phyloP scores from a whole-genome alignment of 2,113 vertebrate species.

The Psilopogon haemacephalus region DNA sequence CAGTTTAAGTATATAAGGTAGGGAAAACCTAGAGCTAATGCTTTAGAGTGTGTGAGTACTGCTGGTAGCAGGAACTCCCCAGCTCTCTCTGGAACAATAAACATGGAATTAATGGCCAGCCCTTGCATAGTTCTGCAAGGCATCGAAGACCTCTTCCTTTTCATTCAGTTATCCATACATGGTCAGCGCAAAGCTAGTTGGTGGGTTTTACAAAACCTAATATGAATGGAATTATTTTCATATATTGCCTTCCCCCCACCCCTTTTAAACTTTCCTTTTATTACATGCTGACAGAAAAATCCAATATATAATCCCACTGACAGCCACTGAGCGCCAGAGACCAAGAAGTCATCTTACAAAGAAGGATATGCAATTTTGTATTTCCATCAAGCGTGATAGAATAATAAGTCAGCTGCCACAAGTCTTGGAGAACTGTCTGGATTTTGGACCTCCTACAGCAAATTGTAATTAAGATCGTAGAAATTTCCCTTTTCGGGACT shows the following conservation, averaged over 20 bases:
- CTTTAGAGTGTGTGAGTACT: background rate
- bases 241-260: slow-evolving; percentile 15
- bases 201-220: slow-evolving; percentile 55
- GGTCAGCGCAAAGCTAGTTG: slow-evolving; percentile 9
- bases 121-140: background rate
- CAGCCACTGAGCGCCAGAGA: background rate
- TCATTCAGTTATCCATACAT: slow-evolving; percentile 49
- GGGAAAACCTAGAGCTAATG: background rate
- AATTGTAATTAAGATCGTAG: slow-evolving; percentile 47
- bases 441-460: slow-evolving; percentile 42
- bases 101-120: slow-evolving; percentile 41
- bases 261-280: slow-evolving; percentile 30
- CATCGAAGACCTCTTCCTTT: slow-evolving; percentile 26
- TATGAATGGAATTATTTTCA: slow-evolving; percentile 63
- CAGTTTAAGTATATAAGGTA: background rate
- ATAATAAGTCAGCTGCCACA: slow-evolving; percentile 58
- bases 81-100: slow-evolving; percentile 23
- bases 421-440: slow-evolving; percentile 30
- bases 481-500: slow-evolving; percentile 38
- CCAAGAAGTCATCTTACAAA: slow-evolving; percentile 26
- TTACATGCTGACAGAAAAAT: slow-evolving; percentile 64
- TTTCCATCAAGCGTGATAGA: slow-evolving; percentile 55
- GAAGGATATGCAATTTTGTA: slow-evolving; percentile 60
- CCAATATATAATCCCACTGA: slow-evolving; percentile 61
- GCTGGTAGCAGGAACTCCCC: slow-evolving; percentile 52